Percentiles rank a stretch among this genome's conserved stretches.
These are phyloP conservation scores for Arothron firmamentum DNA, from an alignment of 2,113 vertebrate species.

Conservation along the genomic window DNA sequence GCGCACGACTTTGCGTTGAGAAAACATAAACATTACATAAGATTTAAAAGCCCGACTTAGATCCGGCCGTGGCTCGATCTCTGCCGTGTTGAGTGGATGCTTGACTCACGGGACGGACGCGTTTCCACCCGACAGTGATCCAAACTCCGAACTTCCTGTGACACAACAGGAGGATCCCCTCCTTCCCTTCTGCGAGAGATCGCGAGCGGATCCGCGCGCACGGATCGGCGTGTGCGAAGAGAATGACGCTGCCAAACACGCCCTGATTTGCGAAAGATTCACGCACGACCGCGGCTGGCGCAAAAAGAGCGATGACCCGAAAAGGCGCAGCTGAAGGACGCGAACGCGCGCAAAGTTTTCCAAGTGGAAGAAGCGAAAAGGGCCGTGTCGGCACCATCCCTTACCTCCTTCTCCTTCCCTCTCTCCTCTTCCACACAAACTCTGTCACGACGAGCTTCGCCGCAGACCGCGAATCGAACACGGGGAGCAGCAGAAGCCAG, in stretches of 20 bases:
- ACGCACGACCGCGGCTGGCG: no score
- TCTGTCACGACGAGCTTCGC: slow-evolving; percentile 62
- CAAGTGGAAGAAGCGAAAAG: neutral
- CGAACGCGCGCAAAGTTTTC: slow-evolving; percentile 42
- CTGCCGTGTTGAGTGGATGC: no score
- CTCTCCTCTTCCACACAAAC: slow-evolving; percentile 43
- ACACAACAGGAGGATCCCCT: slow-evolving; percentile 37
- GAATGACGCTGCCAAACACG: slow-evolving; percentile 33
- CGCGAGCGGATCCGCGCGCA: no score
- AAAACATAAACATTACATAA: no score
- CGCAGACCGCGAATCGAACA: slow-evolving; percentile 40
- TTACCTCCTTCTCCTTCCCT: slow-evolving; percentile 36
- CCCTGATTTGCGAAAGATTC: slow-evolving; percentile 5
- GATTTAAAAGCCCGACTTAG: no score
- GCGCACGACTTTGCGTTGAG: no score
- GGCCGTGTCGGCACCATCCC: slow-evolving; percentile 28
- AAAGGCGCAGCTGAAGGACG: no score
- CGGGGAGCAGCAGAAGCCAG: slow-evolving; percentile 2
- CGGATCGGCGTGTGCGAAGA: slow-evolving; percentile 26
- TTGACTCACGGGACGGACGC: no score
- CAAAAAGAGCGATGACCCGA: no score
- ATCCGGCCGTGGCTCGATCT: no score
- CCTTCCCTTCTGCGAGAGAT: no score
- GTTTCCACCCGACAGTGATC: no score
- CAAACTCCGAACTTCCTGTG: slow-evolving; percentile 50